phyloP scores from a whole-genome alignment of 2,888 invertebrate species.

The Ectropis crepuscularia region DNA sequence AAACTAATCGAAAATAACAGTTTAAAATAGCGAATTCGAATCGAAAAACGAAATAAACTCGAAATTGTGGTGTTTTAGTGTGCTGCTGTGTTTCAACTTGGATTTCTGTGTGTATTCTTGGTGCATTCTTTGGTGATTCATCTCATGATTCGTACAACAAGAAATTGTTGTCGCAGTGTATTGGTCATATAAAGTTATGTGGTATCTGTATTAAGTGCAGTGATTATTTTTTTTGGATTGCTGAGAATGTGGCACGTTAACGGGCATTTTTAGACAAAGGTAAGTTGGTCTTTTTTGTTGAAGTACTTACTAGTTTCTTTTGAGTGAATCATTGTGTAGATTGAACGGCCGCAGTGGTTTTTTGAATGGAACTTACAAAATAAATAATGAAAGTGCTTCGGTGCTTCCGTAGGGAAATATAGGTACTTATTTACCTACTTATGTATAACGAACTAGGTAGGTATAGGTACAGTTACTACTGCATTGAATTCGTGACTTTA shows the following conservation, averaged over 20 bases:
- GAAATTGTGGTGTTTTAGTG: conserved; percentile 56
- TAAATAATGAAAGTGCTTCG: no score
- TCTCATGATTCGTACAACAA: conserved; percentile 65
- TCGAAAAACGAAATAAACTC: conserved; percentile 56
- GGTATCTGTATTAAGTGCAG: conserved; percentile 63
- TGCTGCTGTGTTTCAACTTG: conserved; percentile 60
- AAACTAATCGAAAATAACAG: conserved; percentile 62
- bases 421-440: no score
- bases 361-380: not conserved
- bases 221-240: conserved; percentile 56
- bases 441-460: not conserved
- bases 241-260: conserved; percentile 45
- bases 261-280: conserved; percentile 47
- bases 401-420: not conserved
- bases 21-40: conserved; percentile 49
- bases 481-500: no score
- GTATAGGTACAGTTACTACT: no score
- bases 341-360: not conserved
- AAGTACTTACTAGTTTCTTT: conserved; percentile 1
- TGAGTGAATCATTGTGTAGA: conserved; percentile 4
- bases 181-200: conserved; percentile 61
- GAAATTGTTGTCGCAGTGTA: conserved; percentile 72
- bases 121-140: conserved; percentile 82
- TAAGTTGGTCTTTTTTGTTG: conserved; percentile 34
- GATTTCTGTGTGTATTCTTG: conserved; percentile 57